Percentiles rank a stretch among this genome's conserved stretches.
phyloP scores from a whole-genome alignment of 1,140 invertebrate species.

The Bombus pyrosoma region DNA sequence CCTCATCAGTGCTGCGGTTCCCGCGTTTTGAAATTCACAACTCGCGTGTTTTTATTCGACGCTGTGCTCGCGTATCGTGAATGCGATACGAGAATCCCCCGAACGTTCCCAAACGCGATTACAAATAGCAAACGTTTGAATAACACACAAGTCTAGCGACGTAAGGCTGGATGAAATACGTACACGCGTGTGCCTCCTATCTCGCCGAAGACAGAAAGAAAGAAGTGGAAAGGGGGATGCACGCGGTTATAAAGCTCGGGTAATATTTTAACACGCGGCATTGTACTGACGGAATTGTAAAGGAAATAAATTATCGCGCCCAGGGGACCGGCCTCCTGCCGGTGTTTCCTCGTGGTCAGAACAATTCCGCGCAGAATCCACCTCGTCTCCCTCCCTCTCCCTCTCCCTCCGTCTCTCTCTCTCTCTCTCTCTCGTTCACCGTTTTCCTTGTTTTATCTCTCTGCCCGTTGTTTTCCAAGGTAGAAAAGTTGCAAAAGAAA shows the following conservation, averaged over 20 bases:
- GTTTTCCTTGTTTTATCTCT: not conserved
- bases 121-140: slow-evolving; percentile 25
- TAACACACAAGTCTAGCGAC: slow-evolving; percentile 1
- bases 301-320: slow-evolving; percentile 70
- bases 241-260: slow-evolving; percentile 65
- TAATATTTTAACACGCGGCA: slow-evolving; percentile 73
- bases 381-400: not conserved
- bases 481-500: slow-evolving; percentile 22
- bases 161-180: not conserved
- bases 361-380: slow-evolving; percentile 39
- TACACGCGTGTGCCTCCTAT: slow-evolving; percentile 15
- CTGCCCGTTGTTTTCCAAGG: not conserved
- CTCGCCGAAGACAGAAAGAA: slow-evolving; percentile 23
- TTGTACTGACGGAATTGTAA: slow-evolving; percentile 72
- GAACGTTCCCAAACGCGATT: not conserved
- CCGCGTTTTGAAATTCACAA: not conserved
- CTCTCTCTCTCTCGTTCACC: not conserved
- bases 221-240: slow-evolving; percentile 5
- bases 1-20: not conserved
- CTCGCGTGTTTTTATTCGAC: not conserved
- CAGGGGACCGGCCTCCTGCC: slow-evolving; percentile 20
- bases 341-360: slow-evolving; percentile 52
- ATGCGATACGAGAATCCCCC: not conserved
- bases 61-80: not conserved
- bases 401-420: too few relatives aligned